These are phyloP conservation scores for Drosophila percnosoma DNA, from an alignment of 2,888 invertebrate genomes.

Conservation along the genomic window DNA sequence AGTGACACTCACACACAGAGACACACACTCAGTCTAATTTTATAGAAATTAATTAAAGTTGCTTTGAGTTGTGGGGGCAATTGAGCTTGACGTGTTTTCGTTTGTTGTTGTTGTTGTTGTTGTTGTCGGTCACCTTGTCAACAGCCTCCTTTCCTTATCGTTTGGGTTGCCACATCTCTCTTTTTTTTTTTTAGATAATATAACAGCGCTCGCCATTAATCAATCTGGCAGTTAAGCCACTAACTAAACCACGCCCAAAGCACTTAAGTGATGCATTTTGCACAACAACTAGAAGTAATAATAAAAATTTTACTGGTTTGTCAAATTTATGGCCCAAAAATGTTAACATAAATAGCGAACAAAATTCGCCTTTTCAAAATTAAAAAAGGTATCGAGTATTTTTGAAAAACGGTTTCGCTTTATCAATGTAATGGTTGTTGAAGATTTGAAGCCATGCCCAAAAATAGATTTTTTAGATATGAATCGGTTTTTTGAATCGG, in stretches of 20 bases:
- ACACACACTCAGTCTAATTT: conserved; percentile 33
- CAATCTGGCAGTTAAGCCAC: not conserved
- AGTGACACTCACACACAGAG: not conserved
- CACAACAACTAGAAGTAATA: not conserved
- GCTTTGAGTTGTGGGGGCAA: conserved; percentile 40
- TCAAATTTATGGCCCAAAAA: not conserved
- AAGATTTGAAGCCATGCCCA: not conserved
- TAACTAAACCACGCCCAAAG: not conserved
- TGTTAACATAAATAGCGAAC: not conserved
- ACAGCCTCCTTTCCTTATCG: conserved; percentile 55
- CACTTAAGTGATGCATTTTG: not conserved
- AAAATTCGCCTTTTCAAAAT: not conserved
- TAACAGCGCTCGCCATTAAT: conserved; percentile 3
- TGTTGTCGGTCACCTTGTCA: conserved; percentile 51
- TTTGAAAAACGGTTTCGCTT: not conserved
- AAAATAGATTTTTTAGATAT: not conserved
- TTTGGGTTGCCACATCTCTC: conserved; percentile 2
- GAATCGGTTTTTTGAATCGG: not conserved
- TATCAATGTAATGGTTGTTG: not conserved
- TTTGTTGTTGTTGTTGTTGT: conserved; percentile 1
- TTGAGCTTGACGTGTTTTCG: conserved; percentile 50
- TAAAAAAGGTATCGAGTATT: not conserved
- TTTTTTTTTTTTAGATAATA: conserved; percentile 1
- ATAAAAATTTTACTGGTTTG: not conserved
- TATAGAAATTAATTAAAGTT: conserved; percentile 66